Conservation (phyloP, 2,888 invertebrate species). For the Parnassius orleans region DNA sequence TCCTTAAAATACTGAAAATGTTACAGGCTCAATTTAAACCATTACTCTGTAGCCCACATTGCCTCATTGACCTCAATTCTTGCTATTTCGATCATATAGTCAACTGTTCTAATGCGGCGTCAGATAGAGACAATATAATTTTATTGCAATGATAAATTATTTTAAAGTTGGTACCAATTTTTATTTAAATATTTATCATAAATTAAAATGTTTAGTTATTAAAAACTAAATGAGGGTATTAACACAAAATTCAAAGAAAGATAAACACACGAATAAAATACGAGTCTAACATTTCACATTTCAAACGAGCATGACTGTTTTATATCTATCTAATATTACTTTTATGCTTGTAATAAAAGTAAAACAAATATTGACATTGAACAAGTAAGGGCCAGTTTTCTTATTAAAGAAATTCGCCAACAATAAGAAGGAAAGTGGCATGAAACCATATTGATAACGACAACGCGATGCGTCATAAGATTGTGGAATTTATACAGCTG, state of each 20-base stretch:
- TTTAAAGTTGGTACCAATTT: too few relatives aligned
- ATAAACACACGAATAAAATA: too few relatives aligned
- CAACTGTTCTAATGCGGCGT: not conserved
- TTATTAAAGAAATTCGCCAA: not conserved
- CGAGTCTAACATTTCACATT: too few relatives aligned
- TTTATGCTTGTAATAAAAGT: too few relatives aligned
- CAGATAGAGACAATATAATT: slow-evolving; percentile 1
- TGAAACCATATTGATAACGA: not conserved
- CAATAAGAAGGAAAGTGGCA: slow-evolving; percentile 6
- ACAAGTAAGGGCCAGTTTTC: too few relatives aligned
- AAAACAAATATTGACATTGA: too few relatives aligned
- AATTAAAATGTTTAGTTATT: not conserved
- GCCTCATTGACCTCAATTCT: slow-evolving; percentile 16
- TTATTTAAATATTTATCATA: not conserved
- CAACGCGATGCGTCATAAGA: slow-evolving; percentile 4
- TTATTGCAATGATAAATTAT: not conserved
- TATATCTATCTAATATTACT: too few relatives aligned
- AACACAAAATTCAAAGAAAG: not conserved
- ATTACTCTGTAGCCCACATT: slow-evolving; percentile 5
- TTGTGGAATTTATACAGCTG: not conserved
- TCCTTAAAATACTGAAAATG: not conserved
- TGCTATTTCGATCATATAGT: slow-evolving; percentile 9
- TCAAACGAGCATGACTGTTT: too few relatives aligned
- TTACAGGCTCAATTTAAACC: not conserved
- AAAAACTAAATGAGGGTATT: not conserved